phyloP scores from a whole-genome alignment of 2,113 vertebrate species.

The Numida meleagris region DNA sequence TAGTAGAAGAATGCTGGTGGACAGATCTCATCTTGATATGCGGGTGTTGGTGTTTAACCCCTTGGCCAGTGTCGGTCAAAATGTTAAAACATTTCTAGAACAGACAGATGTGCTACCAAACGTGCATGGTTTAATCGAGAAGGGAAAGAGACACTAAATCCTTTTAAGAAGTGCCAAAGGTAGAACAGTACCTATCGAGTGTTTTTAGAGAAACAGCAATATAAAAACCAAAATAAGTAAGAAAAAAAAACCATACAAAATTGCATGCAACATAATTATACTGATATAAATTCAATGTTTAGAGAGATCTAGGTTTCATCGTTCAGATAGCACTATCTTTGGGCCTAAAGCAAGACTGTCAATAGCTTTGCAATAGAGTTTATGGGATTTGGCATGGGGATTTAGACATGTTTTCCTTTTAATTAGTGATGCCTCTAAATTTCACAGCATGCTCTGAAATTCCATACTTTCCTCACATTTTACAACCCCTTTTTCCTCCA shows the following conservation, averaged over 20 bases:
- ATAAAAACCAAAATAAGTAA: background rate
- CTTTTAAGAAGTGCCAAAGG: background rate
- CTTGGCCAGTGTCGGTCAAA: background rate
- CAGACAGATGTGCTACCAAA: background rate
- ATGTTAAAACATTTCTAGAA: background rate
- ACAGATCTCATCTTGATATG: background rate
- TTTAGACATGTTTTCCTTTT: background rate
- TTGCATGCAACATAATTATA: background rate
- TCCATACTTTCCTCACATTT: background rate
- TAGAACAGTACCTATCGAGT: background rate
- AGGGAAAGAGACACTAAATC: background rate
- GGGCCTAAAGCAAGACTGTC: background rate
- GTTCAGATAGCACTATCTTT: background rate
- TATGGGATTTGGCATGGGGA: background rate
- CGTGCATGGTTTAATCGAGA: background rate
- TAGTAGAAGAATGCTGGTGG: background rate
- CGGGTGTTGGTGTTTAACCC: background rate
- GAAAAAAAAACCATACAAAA: background rate
- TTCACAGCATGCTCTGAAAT: constrained; percentile 2
- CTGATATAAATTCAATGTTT: background rate
- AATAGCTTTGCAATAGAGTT: background rate
- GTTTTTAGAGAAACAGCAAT: background rate
- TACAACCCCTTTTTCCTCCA: background rate
- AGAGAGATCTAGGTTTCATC: background rate
- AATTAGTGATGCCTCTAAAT: background rate